Percentiles rank a stretch among this genome's conserved stretches.
Evolutionary conservation across 2,797 vertebrate species (phyloP).

Genomic region (Silurus lanzhouensis): DNA sequence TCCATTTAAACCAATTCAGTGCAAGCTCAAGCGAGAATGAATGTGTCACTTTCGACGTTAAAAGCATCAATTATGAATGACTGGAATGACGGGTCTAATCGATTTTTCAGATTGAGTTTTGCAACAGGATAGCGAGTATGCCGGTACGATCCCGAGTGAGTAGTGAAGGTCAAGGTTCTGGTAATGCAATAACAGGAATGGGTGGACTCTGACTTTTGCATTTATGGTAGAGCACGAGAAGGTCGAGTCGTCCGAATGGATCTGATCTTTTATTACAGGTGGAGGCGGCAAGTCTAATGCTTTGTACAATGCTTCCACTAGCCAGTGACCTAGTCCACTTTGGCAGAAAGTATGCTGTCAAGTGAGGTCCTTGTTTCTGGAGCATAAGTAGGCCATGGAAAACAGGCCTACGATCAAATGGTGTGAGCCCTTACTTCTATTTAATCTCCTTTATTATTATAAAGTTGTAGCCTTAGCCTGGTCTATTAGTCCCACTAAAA

Average conservation of each 20-base stretch:
- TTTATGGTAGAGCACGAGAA: slow-evolving; percentile 25
- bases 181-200: slow-evolving; percentile 54
- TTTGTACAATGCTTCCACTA: slow-evolving; percentile 18
- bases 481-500: slow-evolving; percentile 27
- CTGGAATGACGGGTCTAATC: slow-evolving; percentile 40
- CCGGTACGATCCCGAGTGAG: slow-evolving; percentile 29
- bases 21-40: slow-evolving; percentile 38
- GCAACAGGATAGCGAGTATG: slow-evolving; percentile 44
- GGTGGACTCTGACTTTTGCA: slow-evolving; percentile 30
- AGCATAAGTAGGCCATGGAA: slow-evolving; percentile 32
- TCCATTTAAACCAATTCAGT: slow-evolving; percentile 47
- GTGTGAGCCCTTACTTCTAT: slow-evolving; percentile 49
- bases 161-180: slow-evolving; percentile 53
- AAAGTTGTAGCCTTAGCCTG: slow-evolving; percentile 53
- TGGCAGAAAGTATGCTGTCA: slow-evolving; percentile 26
- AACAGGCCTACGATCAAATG: slow-evolving; percentile 47
- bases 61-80: slow-evolving; percentile 59
- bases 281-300: not conserved
- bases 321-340: slow-evolving; percentile 8
- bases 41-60: slow-evolving; percentile 38
- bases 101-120: slow-evolving; percentile 53
- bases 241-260: slow-evolving; percentile 1
- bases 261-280: slow-evolving; percentile 15
- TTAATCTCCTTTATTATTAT: slow-evolving; percentile 66
- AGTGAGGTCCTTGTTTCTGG: slow-evolving; percentile 28